A percentile compares a stretch with the other conserved stretches of the same genome.
Evolutionary conservation across 2,797 vertebrate species (phyloP).

Genomic region (Cynodonichthys magdalenae): DNA sequence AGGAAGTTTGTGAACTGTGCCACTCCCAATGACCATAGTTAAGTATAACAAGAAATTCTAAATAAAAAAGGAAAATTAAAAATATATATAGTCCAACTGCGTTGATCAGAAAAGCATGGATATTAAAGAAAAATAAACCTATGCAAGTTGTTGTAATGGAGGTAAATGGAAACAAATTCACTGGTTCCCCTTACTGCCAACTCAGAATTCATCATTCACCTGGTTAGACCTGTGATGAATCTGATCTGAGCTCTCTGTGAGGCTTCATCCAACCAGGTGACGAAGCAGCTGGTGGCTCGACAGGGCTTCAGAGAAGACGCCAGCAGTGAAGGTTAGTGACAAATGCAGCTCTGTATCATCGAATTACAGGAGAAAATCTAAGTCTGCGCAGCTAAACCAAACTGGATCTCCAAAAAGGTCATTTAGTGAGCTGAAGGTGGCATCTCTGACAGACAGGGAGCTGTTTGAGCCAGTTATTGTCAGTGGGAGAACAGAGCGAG

Average conservation of each 20-base stretch:
- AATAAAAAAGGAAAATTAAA: too few relatives aligned
- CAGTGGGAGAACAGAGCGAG: background rate
- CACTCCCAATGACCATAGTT: too few relatives aligned
- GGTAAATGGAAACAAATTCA: too few relatives aligned
- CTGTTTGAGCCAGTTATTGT: conserved; percentile 10
- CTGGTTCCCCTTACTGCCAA: background rate
- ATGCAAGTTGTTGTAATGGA: background rate
- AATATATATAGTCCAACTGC: too few relatives aligned
- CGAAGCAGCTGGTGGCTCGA: conserved; percentile 48
- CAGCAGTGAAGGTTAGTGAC: background rate
- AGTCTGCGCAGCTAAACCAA: background rate
- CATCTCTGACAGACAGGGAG: conserved; percentile 26
- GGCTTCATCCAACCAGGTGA: conserved; percentile 35
- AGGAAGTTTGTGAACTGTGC: too few relatives aligned
- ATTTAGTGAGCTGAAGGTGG: background rate
- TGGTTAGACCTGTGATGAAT: conserved; percentile 1
- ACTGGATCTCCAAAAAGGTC: background rate
- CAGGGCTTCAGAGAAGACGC: conserved; percentile 21
- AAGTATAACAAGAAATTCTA: too few relatives aligned
- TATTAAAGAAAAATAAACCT: too few relatives aligned
- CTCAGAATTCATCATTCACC: background rate
- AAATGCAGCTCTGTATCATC: background rate
- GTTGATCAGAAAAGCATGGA: background rate
- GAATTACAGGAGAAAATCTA: background rate
- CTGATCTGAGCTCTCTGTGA: conserved; percentile 17